Evolutionary conservation across 2,888 invertebrate genomes (phyloP).

Genomic region (Neelides folsomi): DNA sequence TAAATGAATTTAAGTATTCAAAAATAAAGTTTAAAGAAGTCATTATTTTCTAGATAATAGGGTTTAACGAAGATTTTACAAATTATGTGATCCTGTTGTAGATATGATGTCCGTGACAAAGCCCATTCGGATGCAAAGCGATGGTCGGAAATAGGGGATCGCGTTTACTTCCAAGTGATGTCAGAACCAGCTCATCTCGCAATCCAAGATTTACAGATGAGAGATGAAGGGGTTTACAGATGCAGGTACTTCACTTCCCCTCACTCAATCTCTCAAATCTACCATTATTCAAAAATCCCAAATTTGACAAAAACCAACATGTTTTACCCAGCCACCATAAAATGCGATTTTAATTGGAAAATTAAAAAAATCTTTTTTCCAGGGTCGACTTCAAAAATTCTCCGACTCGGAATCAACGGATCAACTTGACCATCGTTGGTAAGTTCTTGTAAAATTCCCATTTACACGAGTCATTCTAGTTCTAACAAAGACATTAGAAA

Average conservation of each 20-base stretch:
- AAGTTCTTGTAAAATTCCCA: slow-evolving; percentile 39
- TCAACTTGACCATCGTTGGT: slow-evolving; percentile 81
- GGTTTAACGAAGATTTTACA: no score
- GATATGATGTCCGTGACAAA: slow-evolving; percentile 32
- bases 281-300: no score
- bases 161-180: slow-evolving; percentile 31
- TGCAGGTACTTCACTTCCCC: slow-evolving; percentile 44
- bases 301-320: no score
- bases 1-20: no score
- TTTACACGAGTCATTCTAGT: neutral
- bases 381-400: slow-evolving; percentile 77
- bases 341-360: no score
- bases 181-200: slow-evolving; percentile 31
- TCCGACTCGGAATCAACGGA: slow-evolving; percentile 68
- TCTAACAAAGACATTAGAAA: no score
- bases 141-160: slow-evolving; percentile 29
- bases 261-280: neutral
- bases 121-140: slow-evolving; percentile 27
- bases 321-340: no score
- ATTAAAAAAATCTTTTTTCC: no score
- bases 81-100: slow-evolving; percentile 12
- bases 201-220: slow-evolving; percentile 25
- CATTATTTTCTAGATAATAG: no score
- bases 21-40: no score
- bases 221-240: slow-evolving; percentile 55